Percentiles rank a stretch among this genome's conserved stretches.
These are phyloP conservation scores for Drosophila sordidula DNA, from an alignment of 2,888 invertebrate species.

Conservation along the genomic window DNA sequence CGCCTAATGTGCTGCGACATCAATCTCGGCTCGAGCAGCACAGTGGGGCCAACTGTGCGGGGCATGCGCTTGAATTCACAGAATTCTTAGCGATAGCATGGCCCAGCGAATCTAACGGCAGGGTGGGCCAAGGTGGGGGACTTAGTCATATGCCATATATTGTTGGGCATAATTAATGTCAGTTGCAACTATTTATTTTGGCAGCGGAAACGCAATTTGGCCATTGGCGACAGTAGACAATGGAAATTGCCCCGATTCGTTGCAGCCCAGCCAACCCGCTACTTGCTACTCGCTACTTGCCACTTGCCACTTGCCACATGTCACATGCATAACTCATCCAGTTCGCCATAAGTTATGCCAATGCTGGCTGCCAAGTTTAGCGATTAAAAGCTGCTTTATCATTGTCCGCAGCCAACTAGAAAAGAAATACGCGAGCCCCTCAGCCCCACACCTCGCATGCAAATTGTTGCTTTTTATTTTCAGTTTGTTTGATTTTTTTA, in stretches of 20 bases:
- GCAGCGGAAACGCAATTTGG: conserved; percentile 51
- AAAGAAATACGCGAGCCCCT: conserved; percentile 29
- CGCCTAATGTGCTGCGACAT: conserved; percentile 83
- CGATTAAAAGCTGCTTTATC: conserved; percentile 84
- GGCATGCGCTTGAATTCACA: conserved; percentile 59
- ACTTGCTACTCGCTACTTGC: neutral
- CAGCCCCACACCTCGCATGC: conserved; percentile 44
- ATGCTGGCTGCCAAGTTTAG: conserved; percentile 82
- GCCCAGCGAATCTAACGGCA: neutral
- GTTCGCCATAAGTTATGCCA: conserved; percentile 69
- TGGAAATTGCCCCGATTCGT: conserved; percentile 33
- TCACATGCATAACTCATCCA: conserved; percentile 59
- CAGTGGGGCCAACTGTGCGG: conserved; percentile 6
- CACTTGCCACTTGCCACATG: conserved; percentile 17
- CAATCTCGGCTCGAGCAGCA: conserved; percentile 64
- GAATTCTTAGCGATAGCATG: conserved; percentile 49
- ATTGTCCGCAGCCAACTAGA: conserved; percentile 73
- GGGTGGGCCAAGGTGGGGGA: neutral
- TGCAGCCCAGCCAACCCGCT: conserved; percentile 3
- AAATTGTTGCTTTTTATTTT: conserved; percentile 54
- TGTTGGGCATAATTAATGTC: conserved; percentile 62
- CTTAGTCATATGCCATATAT: conserved; percentile 37
- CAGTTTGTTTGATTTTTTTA: conserved; percentile 17
- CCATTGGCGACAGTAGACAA: conserved; percentile 43
- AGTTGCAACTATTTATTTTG: conserved; percentile 21